Evolutionary conservation across 2,888 invertebrate species (phyloP), one percentile per base, ranked within the genome.

Genomic region (Drosophila longiperda): DNA sequence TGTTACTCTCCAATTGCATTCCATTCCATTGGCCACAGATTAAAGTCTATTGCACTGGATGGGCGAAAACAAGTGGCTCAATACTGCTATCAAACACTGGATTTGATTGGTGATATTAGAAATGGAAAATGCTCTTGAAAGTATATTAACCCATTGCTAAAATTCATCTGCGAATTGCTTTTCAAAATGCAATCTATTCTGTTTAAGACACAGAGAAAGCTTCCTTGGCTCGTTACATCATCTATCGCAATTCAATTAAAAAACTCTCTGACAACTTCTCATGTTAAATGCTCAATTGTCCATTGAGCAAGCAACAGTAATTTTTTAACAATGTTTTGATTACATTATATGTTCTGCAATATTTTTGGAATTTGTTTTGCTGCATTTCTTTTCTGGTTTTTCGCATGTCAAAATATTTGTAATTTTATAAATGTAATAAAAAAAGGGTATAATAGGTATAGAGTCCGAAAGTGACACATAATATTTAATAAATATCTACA

Each of bases 331-430:
- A 48, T 45, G 52, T 74, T 68, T 61, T 61, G 53, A 26, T 76
- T 73, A 66, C 58, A 61, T 81, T 68, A 75, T 54, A 66, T 64
- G 78, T 12, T 60, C 17, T 20, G 32, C 17, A 59, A 49, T 80
- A 67, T 66, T 33, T 52, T 8, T 29, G 11, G 4, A 1, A 5
- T 40, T 40, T 40, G n/a, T n/a, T 40, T n/a, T 66, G 23, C 26
- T 55, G 11, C 40, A 52, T 20, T 70, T 48, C 26, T 52, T 36
- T 40, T n/a, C 38, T 34, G 40, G 34, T 55, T 53, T 52, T 42
- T 15, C 36, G 12, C 36, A 49, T 70, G 49, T 32, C 15, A 49
- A 8, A 40, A 26, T 26, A 20, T 54, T 36, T 20, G 15, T 26
- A 20, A 45, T 12, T n/a, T 12, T 34, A 17, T n/a, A 33, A 26